A percentile compares a stretch with the other conserved stretches of the same genome.
Evolutionary conservation across 2,113 vertebrate species (phyloP).

Genomic region (Pygathrix nemaeus): DNA sequence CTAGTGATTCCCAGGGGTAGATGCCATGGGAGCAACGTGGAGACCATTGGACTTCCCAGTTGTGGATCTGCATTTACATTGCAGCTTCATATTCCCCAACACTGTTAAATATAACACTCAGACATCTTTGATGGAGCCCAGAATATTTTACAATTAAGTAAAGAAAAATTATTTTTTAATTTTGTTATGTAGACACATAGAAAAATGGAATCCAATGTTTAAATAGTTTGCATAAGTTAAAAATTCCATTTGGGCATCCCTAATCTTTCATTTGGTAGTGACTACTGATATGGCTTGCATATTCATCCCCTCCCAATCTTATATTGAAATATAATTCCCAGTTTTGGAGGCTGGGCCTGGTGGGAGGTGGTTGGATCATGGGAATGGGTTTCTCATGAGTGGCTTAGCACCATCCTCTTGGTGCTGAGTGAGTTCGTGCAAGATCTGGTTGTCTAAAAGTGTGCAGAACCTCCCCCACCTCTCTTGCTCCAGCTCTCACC

Average conservation of each 20-base stretch:
- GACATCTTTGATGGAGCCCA: background rate
- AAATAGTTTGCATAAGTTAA: background rate
- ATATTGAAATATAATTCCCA: too few relatives aligned
- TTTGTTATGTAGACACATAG: background rate
- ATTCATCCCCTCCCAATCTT: too few relatives aligned
- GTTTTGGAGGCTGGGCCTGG: too few relatives aligned
- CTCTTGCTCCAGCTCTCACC: too few relatives aligned
- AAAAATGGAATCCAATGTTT: background rate
- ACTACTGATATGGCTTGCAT: background rate
- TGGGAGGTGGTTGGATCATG: too few relatives aligned
- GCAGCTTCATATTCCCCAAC: too few relatives aligned
- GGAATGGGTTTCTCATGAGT: too few relatives aligned
- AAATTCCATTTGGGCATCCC: background rate
- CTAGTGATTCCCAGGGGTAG: background rate
- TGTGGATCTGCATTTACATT: background rate
- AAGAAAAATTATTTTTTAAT: background rate
- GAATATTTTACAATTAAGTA: background rate
- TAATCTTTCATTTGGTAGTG: background rate
- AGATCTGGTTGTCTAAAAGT: too few relatives aligned
- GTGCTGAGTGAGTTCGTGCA: too few relatives aligned
- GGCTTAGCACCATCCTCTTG: too few relatives aligned
- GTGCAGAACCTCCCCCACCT: too few relatives aligned
- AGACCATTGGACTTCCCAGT: accelerated
- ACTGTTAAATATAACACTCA: background rate
- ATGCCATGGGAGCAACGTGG: accelerated